A percentile compares a stretch with the other conserved stretches of the same genome.
Conservation (phyloP, 1,140 invertebrate species). For the Trigoniulus corallinus region DNA sequence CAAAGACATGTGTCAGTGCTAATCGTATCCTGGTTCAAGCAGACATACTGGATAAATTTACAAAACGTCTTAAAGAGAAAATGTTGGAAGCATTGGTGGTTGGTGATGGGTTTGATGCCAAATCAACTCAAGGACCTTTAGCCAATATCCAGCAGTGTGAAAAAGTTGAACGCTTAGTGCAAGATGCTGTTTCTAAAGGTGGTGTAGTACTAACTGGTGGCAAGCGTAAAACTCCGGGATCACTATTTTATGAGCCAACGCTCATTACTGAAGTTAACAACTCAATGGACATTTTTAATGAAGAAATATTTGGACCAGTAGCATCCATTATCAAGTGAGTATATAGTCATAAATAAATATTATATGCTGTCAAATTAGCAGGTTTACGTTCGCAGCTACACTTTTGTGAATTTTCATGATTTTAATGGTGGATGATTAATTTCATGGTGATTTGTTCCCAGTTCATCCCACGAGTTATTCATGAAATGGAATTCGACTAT, state of each 20-base stretch:
- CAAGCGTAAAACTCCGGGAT: slow-evolving; percentile 42
- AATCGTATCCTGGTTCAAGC: slow-evolving; percentile 87
- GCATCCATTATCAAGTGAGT: slow-evolving; percentile 56
- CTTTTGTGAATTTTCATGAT: no score
- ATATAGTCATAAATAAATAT: not conserved
- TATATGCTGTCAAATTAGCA: no score
- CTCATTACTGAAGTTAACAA: slow-evolving; percentile 59
- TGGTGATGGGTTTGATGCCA: slow-evolving; percentile 57
- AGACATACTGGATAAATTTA: slow-evolving; percentile 65
- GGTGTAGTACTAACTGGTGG: slow-evolving; percentile 73
- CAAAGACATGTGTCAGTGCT: slow-evolving; percentile 84
- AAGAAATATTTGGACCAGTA: slow-evolving; percentile 95
- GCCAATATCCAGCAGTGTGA: slow-evolving; percentile 73
- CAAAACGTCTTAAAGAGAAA: slow-evolving; percentile 45
- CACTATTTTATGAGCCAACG: slow-evolving; percentile 82
- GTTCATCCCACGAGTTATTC: no score
- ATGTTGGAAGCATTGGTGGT: slow-evolving; percentile 54
- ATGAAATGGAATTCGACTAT: no score
- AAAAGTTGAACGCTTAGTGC: slow-evolving; percentile 57
- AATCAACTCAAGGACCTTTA: slow-evolving; percentile 71
- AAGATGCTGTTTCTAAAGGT: slow-evolving; percentile 71
- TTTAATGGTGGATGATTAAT: no score
- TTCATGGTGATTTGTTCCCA: no score
- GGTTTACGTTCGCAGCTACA: no score
- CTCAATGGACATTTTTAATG: slow-evolving; percentile 63